phyloP scores from a whole-genome alignment of 2,113 vertebrate genomes.

The Varanus komodoensis region DNA sequence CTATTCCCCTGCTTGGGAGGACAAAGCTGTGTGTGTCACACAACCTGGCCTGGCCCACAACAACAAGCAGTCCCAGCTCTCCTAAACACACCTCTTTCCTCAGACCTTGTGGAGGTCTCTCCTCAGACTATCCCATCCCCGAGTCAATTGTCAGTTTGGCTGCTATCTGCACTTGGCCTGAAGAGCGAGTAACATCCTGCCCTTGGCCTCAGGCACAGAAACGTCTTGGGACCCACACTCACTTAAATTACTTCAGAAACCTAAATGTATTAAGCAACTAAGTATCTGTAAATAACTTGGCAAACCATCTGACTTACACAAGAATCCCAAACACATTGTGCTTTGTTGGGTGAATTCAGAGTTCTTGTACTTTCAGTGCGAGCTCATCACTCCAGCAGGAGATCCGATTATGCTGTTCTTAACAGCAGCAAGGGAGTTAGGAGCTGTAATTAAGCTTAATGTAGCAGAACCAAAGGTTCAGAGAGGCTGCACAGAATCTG shows the following conservation, averaged over 20 bases:
- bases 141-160: no score
- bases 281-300: slow-evolving; percentile 39
- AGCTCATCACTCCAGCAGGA: slow-evolving; percentile 23
- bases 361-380: slow-evolving; percentile 30
- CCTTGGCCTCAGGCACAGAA: no score
- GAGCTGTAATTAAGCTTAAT: slow-evolving; percentile 44
- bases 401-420: slow-evolving; percentile 26
- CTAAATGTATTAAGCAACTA: background rate
- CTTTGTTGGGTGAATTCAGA: slow-evolving; percentile 2
- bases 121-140: no score
- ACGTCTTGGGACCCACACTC: background rate
- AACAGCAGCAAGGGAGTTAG: slow-evolving; percentile 9
- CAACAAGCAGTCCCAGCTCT: no score
- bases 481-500: background rate
- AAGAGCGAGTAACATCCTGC: no score
- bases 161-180: no score
- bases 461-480: slow-evolving; percentile 38
- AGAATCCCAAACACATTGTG: background rate
- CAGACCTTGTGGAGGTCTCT: no score
- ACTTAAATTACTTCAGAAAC: background rate
- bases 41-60: no score
- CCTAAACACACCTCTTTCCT: no score
- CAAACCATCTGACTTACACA: slow-evolving; percentile 17
- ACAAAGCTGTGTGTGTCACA: no score
- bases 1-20: no score